phyloP scores from a whole-genome alignment of 2,888 invertebrate genomes.

The Tanypteryx hageni region DNA sequence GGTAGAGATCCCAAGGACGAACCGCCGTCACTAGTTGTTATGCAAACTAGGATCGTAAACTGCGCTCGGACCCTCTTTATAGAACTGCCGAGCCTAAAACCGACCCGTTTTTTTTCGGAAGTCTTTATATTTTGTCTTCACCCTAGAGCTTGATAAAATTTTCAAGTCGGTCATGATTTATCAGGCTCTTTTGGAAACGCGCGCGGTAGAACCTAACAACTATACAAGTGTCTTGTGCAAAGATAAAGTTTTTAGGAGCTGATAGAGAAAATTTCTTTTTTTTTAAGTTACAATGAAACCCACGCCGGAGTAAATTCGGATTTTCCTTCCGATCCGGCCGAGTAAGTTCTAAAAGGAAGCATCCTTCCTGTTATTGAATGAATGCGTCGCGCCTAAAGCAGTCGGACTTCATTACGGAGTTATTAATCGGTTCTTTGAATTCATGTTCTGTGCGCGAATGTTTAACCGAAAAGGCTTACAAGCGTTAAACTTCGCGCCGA shows the following conservation, averaged over 20 bases:
- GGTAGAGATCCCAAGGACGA: not conserved
- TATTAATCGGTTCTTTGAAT: no score
- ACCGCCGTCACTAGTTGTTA: not conserved
- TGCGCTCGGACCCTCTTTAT: not conserved
- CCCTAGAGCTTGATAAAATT: not conserved
- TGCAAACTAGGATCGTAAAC: conserved; percentile 14
- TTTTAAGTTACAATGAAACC: no score
- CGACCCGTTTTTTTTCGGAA: not conserved
- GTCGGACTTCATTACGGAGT: no score
- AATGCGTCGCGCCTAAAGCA: no score
- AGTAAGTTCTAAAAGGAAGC: no score
- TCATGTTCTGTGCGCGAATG: no score
- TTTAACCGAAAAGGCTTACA: no score
- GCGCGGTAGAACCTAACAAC: not conserved
- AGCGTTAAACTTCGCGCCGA: no score
- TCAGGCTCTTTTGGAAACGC: not conserved
- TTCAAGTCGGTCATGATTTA: not conserved
- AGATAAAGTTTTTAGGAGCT: not conserved
- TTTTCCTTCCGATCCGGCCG: no score
- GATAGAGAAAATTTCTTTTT: not conserved
- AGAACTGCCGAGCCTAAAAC: not conserved
- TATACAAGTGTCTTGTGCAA: not conserved
- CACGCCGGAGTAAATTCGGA: no score
- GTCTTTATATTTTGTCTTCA: not conserved
- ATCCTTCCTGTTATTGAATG: no score